Percentiles rank a stretch among this genome's conserved stretches.
Conservation (phyloP, 2,797 vertebrate genomes). For the Halcyon chelicuti region DNA sequence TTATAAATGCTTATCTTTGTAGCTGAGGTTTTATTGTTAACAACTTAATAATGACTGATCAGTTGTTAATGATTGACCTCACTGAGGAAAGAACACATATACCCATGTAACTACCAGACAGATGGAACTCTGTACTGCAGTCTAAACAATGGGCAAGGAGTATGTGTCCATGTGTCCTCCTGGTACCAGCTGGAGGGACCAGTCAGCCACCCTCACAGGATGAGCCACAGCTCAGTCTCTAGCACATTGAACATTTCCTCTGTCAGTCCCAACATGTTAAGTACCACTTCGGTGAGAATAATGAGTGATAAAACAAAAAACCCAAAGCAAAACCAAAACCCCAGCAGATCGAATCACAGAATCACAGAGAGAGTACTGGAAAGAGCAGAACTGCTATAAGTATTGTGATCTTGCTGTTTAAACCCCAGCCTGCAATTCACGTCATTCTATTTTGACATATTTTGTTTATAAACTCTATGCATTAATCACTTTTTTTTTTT, state of each 20-base stretch:
- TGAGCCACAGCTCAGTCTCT: background rate
- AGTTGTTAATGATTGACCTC: background rate
- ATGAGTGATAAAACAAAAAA: background rate
- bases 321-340: background rate
- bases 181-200: background rate
- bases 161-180: fast-evolving
- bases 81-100: background rate
- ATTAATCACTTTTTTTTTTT: background rate
- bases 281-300: background rate
- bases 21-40: background rate
- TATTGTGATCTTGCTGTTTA: background rate
- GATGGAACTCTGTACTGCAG: background rate
- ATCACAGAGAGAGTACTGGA: background rate
- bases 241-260: background rate
- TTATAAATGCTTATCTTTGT: background rate
- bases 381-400: background rate
- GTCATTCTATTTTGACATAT: fast-evolving
- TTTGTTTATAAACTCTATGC: background rate
- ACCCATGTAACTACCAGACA: fast-evolving
- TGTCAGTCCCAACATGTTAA: background rate
- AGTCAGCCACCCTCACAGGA: fast-evolving
- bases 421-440: background rate
- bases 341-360: background rate
- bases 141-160: background rate
- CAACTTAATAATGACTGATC: background rate